Evolutionary conservation across 2,113 vertebrate species (phyloP).

Genomic region (Percina caprodes): DNA sequence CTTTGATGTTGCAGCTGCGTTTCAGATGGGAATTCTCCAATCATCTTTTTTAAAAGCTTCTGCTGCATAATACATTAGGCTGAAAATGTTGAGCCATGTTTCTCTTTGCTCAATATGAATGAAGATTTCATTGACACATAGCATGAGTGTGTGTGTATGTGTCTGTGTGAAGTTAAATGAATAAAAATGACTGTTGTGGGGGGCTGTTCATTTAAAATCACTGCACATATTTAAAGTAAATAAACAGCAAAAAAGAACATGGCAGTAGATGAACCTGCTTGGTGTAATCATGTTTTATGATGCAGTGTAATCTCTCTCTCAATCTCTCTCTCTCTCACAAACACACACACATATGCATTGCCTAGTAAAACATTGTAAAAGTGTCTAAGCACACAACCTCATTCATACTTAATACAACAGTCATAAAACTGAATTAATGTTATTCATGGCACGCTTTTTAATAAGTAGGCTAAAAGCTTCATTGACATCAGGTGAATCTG

Average conservation of each 20-base stretch:
- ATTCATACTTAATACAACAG: conserved; percentile 28
- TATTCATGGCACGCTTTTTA: conserved; percentile 14
- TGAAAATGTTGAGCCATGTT: conserved; percentile 72
- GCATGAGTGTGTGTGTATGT: background rate
- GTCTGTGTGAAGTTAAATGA: conserved; percentile 19
- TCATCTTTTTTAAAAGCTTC: conserved; percentile 73
- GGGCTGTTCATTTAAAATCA: conserved; percentile 18
- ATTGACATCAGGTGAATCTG: conserved; percentile 41
- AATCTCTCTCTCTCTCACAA: background rate
- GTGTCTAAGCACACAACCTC: conserved; percentile 7
- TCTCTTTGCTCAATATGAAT: conserved; percentile 52
- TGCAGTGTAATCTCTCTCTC: conserved; percentile 12
- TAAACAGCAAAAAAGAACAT: conserved; percentile 30
- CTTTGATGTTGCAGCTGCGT: conserved; percentile 77
- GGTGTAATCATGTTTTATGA: conserved; percentile 11
- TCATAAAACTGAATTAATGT: conserved; percentile 2
- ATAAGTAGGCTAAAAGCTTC: conserved; percentile 25
- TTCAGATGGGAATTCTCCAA: conserved; percentile 76
- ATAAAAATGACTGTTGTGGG: conserved; percentile 6
- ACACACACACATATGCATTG: background rate
- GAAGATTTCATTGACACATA: conserved; percentile 54
- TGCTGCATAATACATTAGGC: conserved; percentile 75
- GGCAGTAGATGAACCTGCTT: conserved; percentile 15
- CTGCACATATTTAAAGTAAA: conserved; percentile 19
- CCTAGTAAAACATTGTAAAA: background rate